Conservation (phyloP, 2,113 vertebrate species). For the Oostethus manadensis region DNA sequence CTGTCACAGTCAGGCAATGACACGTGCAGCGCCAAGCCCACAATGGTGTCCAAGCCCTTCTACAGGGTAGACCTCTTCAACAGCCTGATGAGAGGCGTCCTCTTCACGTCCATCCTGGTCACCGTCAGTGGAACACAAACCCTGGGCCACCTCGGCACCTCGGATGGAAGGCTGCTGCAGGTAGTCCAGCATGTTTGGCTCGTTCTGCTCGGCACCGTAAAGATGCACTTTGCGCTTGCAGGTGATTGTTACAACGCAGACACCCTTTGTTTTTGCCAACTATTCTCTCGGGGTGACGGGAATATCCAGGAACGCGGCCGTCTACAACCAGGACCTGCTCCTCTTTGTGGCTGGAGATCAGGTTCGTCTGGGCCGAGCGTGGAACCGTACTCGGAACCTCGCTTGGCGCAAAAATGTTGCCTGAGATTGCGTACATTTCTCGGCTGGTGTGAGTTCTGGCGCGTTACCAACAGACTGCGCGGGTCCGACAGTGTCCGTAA, state of each 20-base stretch:
- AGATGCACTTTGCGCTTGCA: conserved; percentile 52
- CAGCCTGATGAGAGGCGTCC: conserved; percentile 68
- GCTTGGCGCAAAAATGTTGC: too few species aligned
- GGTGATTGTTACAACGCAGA: conserved; percentile 78
- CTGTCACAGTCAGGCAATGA: conserved; percentile 54
- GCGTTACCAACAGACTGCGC: too few species aligned
- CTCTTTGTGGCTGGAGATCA: conserved; percentile 81
- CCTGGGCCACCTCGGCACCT: conserved; percentile 86
- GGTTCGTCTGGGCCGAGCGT: too few species aligned
- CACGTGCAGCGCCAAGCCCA: conserved; percentile 77
- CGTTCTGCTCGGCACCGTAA: too few species aligned
- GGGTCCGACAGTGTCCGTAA: too few species aligned
- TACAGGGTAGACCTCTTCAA: conserved; percentile 85
- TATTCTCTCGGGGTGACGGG: conserved; percentile 77
- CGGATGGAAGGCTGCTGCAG: conserved; percentile 84
- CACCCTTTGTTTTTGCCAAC: conserved; percentile 79
- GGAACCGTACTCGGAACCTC: too few species aligned
- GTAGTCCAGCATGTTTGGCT: conserved; percentile 52
- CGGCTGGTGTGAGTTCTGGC: too few species aligned
- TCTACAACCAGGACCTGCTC: conserved; percentile 66
- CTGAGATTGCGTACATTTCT: too few species aligned
- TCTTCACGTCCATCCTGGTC: conserved; percentile 83
- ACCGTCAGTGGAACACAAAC: conserved; percentile 71
- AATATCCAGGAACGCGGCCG: conserved; percentile 70
- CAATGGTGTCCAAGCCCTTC: conserved; percentile 67